Base-by-base conservation (phyloP, 2,113 vertebrate genomes). In the Pluvianellus socialis region DNA sequence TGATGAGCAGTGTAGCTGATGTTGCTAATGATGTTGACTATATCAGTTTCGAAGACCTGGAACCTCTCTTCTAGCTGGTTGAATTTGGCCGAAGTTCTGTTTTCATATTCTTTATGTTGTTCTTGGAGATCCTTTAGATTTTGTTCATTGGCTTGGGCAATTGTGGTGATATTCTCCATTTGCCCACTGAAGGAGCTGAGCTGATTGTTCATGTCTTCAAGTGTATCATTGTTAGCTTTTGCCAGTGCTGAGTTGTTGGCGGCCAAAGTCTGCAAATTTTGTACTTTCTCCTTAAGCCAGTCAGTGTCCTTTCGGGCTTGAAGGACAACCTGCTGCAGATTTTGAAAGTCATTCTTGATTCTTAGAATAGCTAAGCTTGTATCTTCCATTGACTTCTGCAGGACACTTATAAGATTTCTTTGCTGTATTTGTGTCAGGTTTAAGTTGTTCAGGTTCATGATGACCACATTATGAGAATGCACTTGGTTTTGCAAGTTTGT, bases 1-100 rank as follows among this genome's bases (percentile, higher is more conserved):
- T 99, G 98, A 96, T 99, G 99, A 12, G 99, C 99, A 32, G 99
- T 98, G 93, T 99, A 99, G 97, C 99, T 99, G 96, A 99, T 98
- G 63, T 99, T 99, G 91, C 98, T 99, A 5, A 99, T 99, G 92
- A 99, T 99, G 20, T 94, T 99, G 91, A 99, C 99, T 40, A 99
- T 98, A 76, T 98, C 98, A 1, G 98, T 98, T 97, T 99, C 99
- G 1, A 98, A 98, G 91, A 97, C 95, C 63, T 99, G 99, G 93
- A 99, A 98, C 24, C 98, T 98, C 53, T 98, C 97, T 96, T 99
- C 99, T 40, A 99, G 96, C 23, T 97, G 98, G 86, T 95, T 99
- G 90, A 99, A 99, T 96, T 98, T 99, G 87, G 92, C 50, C 63
- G 98, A 98, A 1, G 99, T 99, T 96, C 98, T 97, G 70, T 99